Conservation (phyloP, 2,797 vertebrate genomes). For the Melanotaenia nigrans region DNA sequence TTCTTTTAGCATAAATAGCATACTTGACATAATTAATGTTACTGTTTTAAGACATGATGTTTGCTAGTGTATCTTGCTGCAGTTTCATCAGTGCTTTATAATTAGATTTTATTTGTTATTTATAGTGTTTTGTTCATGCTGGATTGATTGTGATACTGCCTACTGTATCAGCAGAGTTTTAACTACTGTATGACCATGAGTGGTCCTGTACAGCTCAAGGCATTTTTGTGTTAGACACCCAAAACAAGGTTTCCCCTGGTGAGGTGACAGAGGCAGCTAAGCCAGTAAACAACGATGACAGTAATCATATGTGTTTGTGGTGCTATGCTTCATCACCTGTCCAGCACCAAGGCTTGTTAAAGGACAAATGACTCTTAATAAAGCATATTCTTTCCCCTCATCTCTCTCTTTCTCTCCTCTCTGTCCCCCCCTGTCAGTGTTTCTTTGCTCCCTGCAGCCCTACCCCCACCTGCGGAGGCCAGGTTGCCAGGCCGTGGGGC, state of each 20-base stretch:
- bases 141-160: slow-evolving; percentile 33
- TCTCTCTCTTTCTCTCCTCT: slow-evolving; percentile 45
- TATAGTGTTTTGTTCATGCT: slow-evolving; percentile 8
- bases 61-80: slow-evolving; percentile 6
- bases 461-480: slow-evolving; percentile 72
- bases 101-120: background rate
- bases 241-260: slow-evolving; percentile 69
- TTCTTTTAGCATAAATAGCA: slow-evolving; percentile 16
- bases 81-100: background rate
- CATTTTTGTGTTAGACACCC: slow-evolving; percentile 44
- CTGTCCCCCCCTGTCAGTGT: slow-evolving; percentile 55
- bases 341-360: slow-evolving; percentile 80
- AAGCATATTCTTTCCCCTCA: slow-evolving; percentile 71
- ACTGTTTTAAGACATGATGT: slow-evolving; percentile 32
- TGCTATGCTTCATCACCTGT: slow-evolving; percentile 83
- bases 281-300: slow-evolving; percentile 78
- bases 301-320: slow-evolving; percentile 83
- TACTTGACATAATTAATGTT: slow-evolving; percentile 37
- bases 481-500: slow-evolving; percentile 66
- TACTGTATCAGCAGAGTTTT: slow-evolving; percentile 20
- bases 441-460: slow-evolving; percentile 58
- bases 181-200: slow-evolving; percentile 42
- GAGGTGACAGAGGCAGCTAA: slow-evolving; percentile 72
- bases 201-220: slow-evolving; percentile 30
- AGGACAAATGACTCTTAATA: slow-evolving; percentile 86